Evolutionary conservation across 2,888 invertebrate species (phyloP), one percentile per base, ranked within the genome.

Genomic region (Cataglyphis albicans): DNA sequence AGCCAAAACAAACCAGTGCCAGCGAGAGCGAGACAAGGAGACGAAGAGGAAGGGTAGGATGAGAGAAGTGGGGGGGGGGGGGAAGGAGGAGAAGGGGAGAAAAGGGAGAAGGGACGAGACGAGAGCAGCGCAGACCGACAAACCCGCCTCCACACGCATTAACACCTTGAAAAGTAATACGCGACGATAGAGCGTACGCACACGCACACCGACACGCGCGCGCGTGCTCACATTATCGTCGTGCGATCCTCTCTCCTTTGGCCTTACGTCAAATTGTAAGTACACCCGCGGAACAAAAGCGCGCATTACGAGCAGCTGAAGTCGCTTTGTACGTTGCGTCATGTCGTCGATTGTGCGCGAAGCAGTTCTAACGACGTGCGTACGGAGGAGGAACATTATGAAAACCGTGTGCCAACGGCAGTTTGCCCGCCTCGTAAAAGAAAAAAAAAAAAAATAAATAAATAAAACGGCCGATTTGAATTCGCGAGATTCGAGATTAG

Each of bases 1-100:
- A 90, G 92, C 90, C 90, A 90, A 92, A 92, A 88, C 90, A 91
- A 90, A 90, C 91, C 89, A 87, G 87, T 87, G 89, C 80, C 41
- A 78, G 83, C 82, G 81, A 65, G 75, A 81, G 87, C 67, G 76
- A 15, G 78, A 89, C 82, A 84, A 78, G 73, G 87, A 73, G 75
- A 68, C 25, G 83, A 65, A 65, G 73, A 70, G 32, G 48, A 76
- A 38, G 52, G 32, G 67, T 35, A 29, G 38, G 15, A 18, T 9
- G 55, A 68, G 73, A 61, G 70, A 38, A n/a, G 25, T 48, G 32
- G 9, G 76, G 41, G 29, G 29, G 29, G 1, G 25, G 25, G 1
- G 25, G 25, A 0, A 25, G 25, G 18, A 25, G 25, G 18, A 41
- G 48, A 63, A 10, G 15, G 59, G 15, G 55, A 78, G 74, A 82